These are phyloP conservation scores for Saguinus midas DNA, from an alignment of 2,113 vertebrate species.

Conservation along the genomic window DNA sequence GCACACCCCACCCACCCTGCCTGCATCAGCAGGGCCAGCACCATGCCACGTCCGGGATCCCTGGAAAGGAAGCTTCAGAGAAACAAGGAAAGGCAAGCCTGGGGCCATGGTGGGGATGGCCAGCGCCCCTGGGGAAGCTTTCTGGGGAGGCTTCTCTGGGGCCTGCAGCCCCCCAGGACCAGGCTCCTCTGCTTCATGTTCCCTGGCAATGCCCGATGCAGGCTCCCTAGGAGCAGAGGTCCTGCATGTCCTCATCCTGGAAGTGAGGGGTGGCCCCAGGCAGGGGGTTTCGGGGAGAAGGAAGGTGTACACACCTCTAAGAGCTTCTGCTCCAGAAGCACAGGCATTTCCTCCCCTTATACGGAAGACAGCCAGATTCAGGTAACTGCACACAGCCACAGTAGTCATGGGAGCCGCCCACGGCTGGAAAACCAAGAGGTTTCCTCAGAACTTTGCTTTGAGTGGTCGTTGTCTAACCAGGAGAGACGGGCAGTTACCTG, in stretches of 20 bases:
- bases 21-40: rapidly evolving
- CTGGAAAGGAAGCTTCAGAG: neutral
- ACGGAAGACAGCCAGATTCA: rapidly evolving
- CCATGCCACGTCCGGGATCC: rapidly evolving
- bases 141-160: neutral
- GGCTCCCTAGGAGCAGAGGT: neutral
- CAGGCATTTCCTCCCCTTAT: neutral
- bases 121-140: neutral
- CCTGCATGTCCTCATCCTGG: neutral
- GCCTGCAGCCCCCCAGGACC: neutral
- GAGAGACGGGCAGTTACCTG: neutral
- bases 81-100: neutral
- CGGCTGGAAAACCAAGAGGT: neutral
- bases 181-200: neutral
- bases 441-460: neutral
- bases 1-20: rapidly evolving
- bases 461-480: neutral
- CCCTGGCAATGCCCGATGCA: too few species aligned
- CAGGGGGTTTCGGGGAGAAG: neutral
- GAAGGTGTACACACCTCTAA: neutral
- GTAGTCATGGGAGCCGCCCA: neutral
- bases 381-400: rapidly evolving
- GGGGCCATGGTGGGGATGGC: rapidly evolving
- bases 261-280: neutral
- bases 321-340: neutral